Evolutionary conservation across 2,888 invertebrate species (phyloP).

Genomic region (Microctonus hyperodae): DNA sequence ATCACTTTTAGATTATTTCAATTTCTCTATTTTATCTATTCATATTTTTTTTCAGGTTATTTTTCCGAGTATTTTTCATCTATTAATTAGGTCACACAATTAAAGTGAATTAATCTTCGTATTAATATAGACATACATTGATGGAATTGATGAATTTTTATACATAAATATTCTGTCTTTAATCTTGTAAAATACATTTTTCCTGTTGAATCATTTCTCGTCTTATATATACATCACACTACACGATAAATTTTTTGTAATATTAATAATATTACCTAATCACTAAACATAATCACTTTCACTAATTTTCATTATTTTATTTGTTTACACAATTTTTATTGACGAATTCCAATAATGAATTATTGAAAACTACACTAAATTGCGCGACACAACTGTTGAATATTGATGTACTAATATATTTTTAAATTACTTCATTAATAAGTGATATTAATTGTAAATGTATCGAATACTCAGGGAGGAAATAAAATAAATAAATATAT

Average conservation of each 20-base stretch:
- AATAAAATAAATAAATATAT: not conserved
- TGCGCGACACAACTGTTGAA: not conserved
- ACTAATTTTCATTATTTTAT: no score
- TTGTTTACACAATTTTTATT: no score
- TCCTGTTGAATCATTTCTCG: not conserved
- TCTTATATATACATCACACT: not conserved
- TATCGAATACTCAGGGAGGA: no score
- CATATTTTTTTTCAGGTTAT: not conserved
- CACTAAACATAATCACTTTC: not conserved
- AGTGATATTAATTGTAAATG: no score
- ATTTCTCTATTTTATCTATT: no score
- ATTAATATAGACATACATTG: not conserved
- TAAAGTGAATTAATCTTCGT: not conserved
- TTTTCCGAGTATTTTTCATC: not conserved
- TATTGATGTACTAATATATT: not conserved
- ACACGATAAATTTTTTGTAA: not conserved
- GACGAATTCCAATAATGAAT: no score
- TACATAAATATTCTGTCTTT: not conserved
- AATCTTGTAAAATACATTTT: constrained; percentile 23
- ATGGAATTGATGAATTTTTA: not conserved
- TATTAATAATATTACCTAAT: not conserved
- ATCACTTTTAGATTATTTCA: not conserved
- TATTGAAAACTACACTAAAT: not conserved
- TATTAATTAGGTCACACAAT: not conserved
- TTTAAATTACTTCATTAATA: no score